Evolutionary conservation across 2,113 vertebrate species (phyloP).

Genomic region (Gobius niger): DNA sequence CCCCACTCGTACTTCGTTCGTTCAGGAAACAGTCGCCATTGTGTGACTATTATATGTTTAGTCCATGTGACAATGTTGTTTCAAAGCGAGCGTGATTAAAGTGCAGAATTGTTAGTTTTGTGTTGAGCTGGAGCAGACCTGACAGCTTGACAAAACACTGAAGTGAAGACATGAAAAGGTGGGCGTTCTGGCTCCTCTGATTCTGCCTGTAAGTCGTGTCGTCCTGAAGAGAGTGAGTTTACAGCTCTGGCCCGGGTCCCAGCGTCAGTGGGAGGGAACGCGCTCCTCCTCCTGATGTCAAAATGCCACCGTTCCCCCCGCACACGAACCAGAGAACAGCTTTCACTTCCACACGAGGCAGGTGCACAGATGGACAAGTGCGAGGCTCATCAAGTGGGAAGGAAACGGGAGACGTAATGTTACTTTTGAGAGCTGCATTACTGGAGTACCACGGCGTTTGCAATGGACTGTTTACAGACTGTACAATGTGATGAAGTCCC

Average conservation of each 20-base stretch:
- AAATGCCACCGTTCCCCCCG: slow-evolving; percentile 43
- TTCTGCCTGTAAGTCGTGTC: slow-evolving; percentile 25
- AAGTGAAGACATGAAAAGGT: slow-evolving; percentile 43
- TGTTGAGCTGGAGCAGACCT: slow-evolving; percentile 18
- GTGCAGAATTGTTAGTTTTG: not conserved
- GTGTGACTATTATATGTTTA: no score
- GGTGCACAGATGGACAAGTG: slow-evolving; percentile 4
- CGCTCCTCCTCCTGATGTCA: slow-evolving; percentile 55
- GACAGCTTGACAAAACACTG: slow-evolving; percentile 18
- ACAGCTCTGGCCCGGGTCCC: slow-evolving; percentile 53
- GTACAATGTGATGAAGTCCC: not conserved
- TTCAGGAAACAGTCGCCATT: no score
- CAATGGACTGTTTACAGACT: not conserved
- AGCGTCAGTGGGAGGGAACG: slow-evolving; percentile 59
- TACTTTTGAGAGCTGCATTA: not conserved
- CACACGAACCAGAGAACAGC: slow-evolving; percentile 14
- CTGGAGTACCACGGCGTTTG: not conserved
- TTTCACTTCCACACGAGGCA: slow-evolving; percentile 7
- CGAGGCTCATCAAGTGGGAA: slow-evolving; percentile 1
- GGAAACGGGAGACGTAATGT: not conserved
- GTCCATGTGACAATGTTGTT: no score
- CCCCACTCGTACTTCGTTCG: no score
- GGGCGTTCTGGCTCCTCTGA: slow-evolving; percentile 34
- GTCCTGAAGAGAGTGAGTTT: slow-evolving; percentile 26
- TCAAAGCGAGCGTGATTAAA: not conserved